phyloP scores from a whole-genome alignment of 2,888 invertebrate species.

The Diploptera punctata region DNA sequence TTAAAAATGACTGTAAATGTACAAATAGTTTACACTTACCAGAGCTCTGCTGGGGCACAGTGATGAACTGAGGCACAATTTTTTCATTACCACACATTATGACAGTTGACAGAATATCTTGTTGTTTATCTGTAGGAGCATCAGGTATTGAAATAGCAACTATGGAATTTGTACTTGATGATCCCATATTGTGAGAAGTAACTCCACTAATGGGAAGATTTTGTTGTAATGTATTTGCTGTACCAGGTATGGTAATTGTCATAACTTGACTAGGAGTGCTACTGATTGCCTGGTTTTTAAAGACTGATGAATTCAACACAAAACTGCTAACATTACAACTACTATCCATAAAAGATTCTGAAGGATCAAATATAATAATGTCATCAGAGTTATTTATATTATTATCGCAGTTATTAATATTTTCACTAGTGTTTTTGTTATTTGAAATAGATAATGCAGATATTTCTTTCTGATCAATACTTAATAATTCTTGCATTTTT shows the following conservation, averaged over 20 bases:
- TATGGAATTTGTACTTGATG: neutral
- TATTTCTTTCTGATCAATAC: neutral
- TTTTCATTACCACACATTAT: constrained; percentile 31
- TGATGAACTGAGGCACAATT: constrained; percentile 7
- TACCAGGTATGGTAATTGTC: neutral
- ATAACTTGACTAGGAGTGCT: neutral
- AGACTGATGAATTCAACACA: neutral
- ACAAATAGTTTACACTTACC: too few relatives aligned
- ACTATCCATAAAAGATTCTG: neutral
- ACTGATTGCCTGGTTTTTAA: neutral
- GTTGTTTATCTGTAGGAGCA: constrained; percentile 13
- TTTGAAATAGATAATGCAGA: neutral
- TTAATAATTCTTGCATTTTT: too few relatives aligned
- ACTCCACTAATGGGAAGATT: neutral
- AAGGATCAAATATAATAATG: neutral
- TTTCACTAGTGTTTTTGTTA: neutral
- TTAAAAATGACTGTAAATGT: neutral
- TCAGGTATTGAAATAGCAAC: neutral
- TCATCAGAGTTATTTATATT: neutral
- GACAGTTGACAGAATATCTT: constrained; percentile 30
- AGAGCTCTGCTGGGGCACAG: neutral
- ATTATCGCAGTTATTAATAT: too few relatives aligned
- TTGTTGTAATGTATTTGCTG: neutral
- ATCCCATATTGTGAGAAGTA: neutral
- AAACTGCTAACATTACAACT: neutral